Conservation (phyloP, 2,888 invertebrate genomes). For the Brenthis daphne region DNA sequence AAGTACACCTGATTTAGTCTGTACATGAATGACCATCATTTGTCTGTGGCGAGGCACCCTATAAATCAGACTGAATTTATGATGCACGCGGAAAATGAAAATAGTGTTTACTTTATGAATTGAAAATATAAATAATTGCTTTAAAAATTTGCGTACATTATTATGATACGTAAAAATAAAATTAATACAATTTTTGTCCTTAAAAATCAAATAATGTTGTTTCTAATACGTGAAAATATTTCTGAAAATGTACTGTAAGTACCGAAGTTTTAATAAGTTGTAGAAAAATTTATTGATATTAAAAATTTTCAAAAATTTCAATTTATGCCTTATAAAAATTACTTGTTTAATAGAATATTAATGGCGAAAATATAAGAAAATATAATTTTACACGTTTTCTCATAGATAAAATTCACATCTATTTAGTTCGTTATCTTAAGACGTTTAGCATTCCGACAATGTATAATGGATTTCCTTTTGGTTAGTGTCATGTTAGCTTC, state of each 20-base stretch:
- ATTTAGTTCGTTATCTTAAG: constrained; percentile 10
- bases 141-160: neutral
- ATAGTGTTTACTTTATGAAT: constrained; percentile 19
- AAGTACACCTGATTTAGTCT: constrained; percentile 1
- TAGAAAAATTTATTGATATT: too few species aligned
- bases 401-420: constrained; percentile 17
- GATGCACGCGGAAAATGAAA: constrained; percentile 17
- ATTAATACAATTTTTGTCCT: neutral
- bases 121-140: constrained; percentile 10
- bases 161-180: constrained; percentile 4
- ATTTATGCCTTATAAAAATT: too few species aligned
- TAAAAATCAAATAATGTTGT: neutral
- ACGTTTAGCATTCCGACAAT: constrained; percentile 23
- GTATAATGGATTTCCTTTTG: constrained; percentile 2
- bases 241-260: too few species aligned
- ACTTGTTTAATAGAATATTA: too few species aligned
- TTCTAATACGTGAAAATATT: too few species aligned
- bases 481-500: constrained; percentile 3
- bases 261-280: too few species aligned
- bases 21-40: constrained; percentile 23
- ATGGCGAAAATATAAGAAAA: too few species aligned
- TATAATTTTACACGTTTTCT: constrained; percentile 1
- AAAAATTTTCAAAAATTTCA: too few species aligned
- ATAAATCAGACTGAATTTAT: constrained; percentile 26
- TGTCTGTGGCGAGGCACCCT: constrained; percentile 18